A percentile compares a stretch with the other conserved stretches of the same genome.
phyloP scores from a whole-genome alignment of 2,113 vertebrate species.

The Pimephales promelas region DNA sequence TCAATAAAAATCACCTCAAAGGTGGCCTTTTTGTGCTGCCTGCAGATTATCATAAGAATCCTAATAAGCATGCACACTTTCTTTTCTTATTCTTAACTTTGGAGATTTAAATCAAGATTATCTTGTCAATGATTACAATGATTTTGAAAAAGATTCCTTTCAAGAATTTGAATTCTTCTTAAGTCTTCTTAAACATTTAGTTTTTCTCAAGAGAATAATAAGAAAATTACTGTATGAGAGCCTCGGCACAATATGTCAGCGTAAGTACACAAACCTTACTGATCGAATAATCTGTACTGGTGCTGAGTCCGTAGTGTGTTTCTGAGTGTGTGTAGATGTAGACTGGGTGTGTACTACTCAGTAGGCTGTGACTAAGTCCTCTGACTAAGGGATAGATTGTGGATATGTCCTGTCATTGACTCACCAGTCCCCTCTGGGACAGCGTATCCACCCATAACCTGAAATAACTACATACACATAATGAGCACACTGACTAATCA shows the following conservation, averaged over 20 bases:
- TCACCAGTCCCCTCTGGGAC: conserved; percentile 11
- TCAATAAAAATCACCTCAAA: no score
- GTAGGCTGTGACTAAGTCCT: conserved; percentile 50
- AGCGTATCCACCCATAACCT: conserved; percentile 62
- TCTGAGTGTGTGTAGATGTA: conserved; percentile 20
- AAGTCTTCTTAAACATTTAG: neutral
- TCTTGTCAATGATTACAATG: no score
- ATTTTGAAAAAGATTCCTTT: no score
- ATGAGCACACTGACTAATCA: conserved; percentile 1
- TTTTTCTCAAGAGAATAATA: no score
- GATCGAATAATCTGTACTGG: neutral
- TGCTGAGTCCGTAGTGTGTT: neutral
- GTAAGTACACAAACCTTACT: neutral
- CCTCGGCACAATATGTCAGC: neutral
- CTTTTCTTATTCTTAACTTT: no score
- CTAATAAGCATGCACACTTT: no score
- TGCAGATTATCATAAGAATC: no score
- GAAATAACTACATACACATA: conserved; percentile 54
- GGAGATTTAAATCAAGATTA: no score
- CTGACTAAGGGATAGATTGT: conserved; percentile 36
- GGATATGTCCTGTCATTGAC: conserved; percentile 26
- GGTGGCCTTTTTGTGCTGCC: no score
- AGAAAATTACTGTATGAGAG: neutral
- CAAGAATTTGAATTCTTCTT: no score
- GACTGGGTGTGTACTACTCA: conserved; percentile 13